These are phyloP conservation scores for Polyploca ridens DNA, from an alignment of 2,888 invertebrate species.

Conservation along the genomic window DNA sequence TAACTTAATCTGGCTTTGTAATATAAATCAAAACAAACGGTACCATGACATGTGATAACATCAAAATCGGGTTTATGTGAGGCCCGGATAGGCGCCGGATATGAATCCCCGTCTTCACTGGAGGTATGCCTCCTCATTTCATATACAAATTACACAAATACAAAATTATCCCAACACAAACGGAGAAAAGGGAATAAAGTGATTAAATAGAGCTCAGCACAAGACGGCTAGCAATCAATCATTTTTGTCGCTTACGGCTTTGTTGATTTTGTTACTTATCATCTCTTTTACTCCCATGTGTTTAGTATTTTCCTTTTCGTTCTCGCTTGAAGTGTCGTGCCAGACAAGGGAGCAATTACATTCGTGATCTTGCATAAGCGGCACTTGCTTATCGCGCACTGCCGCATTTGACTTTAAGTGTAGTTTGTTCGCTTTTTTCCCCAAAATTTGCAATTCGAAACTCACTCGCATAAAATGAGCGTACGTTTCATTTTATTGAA, in stretches of 20 bases:
- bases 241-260: constrained; percentile 82
- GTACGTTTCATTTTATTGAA: constrained; percentile 51
- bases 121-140: constrained; percentile 76
- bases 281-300: constrained; percentile 58
- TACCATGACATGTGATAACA: constrained; percentile 69
- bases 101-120: constrained; percentile 69
- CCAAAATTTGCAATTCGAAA: constrained; percentile 82
- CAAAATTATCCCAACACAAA: constrained; percentile 84
- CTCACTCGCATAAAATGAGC: constrained; percentile 66
- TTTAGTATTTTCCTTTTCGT: constrained; percentile 58
- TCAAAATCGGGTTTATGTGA: constrained; percentile 63
- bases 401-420: constrained; percentile 82
- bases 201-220: constrained; percentile 85
- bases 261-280: constrained; percentile 63
- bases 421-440: constrained; percentile 77
- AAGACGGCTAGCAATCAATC: constrained; percentile 85
- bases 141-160: constrained; percentile 84
- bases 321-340: constrained; percentile 82
- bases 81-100: constrained; percentile 70
- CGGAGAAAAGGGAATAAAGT: constrained; percentile 85
- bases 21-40: constrained; percentile 57
- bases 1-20: constrained; percentile 51
- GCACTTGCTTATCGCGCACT: constrained; percentile 82
- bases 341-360: constrained; percentile 85
- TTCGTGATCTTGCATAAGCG: constrained; percentile 86